Evolutionary conservation across 2,797 vertebrate genomes (phyloP).

Genomic region (Pangasius sanitwongsei): DNA sequence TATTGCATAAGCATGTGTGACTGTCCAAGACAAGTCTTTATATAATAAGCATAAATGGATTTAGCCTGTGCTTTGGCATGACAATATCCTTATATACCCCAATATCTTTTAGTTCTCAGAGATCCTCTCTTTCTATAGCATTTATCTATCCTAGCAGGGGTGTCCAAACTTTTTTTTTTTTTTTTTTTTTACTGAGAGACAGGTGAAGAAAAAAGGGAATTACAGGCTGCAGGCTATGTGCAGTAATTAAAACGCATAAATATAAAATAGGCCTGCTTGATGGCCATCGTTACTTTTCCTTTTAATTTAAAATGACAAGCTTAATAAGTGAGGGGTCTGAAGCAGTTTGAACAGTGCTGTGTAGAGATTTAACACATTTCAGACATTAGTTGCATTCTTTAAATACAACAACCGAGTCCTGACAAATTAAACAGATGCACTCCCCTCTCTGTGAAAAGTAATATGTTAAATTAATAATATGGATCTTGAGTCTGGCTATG

Average conservation of each 20-base stretch:
- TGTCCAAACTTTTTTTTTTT: not conserved
- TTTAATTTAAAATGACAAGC: not conserved
- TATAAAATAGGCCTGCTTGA: not conserved
- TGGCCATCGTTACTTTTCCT: not conserved
- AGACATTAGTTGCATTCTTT: not conserved
- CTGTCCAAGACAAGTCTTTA: slow-evolving; percentile 61
- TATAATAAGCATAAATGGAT: slow-evolving; percentile 61
- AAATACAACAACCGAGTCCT: not conserved
- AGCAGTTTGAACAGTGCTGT: slow-evolving; percentile 6
- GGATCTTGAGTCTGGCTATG: not conserved
- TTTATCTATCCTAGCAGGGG: not conserved
- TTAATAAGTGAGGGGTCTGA: not conserved
- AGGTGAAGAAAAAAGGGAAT: slow-evolving; percentile 3
- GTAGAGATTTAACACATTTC: slow-evolving; percentile 9
- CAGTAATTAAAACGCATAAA: slow-evolving; percentile 6
- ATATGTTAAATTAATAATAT: no score
- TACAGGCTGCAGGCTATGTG: not conserved
- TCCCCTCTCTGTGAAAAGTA: not conserved
- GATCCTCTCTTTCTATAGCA: slow-evolving; percentile 22
- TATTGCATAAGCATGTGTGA: slow-evolving; percentile 69
- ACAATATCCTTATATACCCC: slow-evolving; percentile 35
- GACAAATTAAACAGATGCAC: slow-evolving; percentile 14
- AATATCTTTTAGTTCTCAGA: slow-evolving; percentile 33
- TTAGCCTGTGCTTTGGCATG: slow-evolving; percentile 46
- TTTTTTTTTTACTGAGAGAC: not conserved